These are phyloP conservation scores for Nyctibius bracteatus DNA, from an alignment of 2,113 vertebrate genomes.

Conservation along the genomic window DNA sequence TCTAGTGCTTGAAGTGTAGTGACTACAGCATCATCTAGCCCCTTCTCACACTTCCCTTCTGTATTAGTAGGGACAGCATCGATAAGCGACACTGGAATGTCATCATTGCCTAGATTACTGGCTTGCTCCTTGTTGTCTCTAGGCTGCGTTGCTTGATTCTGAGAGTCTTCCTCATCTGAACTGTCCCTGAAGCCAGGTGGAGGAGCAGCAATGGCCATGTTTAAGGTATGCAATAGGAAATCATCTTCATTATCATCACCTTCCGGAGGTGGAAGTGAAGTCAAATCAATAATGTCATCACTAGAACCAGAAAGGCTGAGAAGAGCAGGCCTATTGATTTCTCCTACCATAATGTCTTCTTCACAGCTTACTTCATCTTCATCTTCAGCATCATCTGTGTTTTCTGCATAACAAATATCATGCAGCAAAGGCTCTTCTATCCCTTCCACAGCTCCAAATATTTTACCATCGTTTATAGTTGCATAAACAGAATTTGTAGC, in stretches of 20 bases:
- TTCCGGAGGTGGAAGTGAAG: slow-evolving; percentile 94
- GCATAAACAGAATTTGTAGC: slow-evolving; percentile 86
- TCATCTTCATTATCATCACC: slow-evolving; percentile 92
- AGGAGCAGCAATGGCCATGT: slow-evolving; percentile 96
- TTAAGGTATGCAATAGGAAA: slow-evolving; percentile 92
- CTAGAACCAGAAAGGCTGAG: slow-evolving; percentile 93
- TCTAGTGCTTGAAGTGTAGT: slow-evolving; percentile 92
- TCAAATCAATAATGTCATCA: slow-evolving; percentile 98
- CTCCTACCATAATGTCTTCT: slow-evolving; percentile 88
- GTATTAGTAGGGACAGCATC: slow-evolving; percentile 88
- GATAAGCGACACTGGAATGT: slow-evolving; percentile 96
- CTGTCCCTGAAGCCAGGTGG: slow-evolving; percentile 98
- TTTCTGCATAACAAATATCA: slow-evolving; percentile 96
- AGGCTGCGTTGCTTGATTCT: slow-evolving; percentile 77
- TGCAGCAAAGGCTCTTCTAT: slow-evolving; percentile 94
- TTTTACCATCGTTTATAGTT: slow-evolving; percentile 88
- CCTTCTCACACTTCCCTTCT: slow-evolving; percentile 81
- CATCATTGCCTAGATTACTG: slow-evolving; percentile 70
- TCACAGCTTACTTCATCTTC: slow-evolving; percentile 98
- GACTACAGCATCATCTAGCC: slow-evolving; percentile 85
- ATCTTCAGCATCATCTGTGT: slow-evolving; percentile 92
- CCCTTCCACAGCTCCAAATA: slow-evolving; percentile 85
- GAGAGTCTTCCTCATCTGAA: slow-evolving; percentile 93
- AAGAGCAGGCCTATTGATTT: slow-evolving; percentile 85
- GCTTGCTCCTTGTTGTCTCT: slow-evolving; percentile 70